Evolutionary conservation across 2,888 invertebrate species (phyloP).

Genomic region (Aporophyla nigra): DNA sequence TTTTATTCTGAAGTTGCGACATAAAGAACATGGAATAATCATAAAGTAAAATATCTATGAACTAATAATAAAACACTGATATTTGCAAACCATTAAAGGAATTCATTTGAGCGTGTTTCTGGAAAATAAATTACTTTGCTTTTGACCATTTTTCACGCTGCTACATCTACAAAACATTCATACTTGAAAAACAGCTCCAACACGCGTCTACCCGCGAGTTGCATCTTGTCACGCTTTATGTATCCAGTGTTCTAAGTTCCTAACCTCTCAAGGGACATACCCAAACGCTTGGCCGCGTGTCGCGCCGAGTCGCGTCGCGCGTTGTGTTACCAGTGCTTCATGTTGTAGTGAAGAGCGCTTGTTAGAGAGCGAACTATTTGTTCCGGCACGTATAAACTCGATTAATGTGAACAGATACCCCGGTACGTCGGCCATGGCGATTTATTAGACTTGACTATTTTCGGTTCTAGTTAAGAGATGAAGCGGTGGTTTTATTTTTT

Average conservation of each 20-base stretch:
- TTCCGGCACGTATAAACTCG: constrained; percentile 74
- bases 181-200: not conserved
- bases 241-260: constrained; percentile 6
- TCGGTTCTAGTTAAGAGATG: constrained; percentile 44
- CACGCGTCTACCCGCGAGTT: not conserved
- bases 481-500: constrained; percentile 11
- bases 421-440: constrained; percentile 71
- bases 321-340: constrained; percentile 38
- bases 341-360: constrained; percentile 65
- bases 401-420: constrained; percentile 77
- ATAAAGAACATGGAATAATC: too few species aligned
- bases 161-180: not conserved
- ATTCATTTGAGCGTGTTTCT: too few species aligned
- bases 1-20: too few species aligned
- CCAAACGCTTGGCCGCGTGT: constrained; percentile 6
- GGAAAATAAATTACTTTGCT: too few species aligned
- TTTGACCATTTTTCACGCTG: too few species aligned
- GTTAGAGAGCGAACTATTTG: constrained; percentile 75
- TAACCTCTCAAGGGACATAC: not conserved
- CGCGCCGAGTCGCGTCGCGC: constrained; percentile 38
- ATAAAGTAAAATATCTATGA: too few species aligned
- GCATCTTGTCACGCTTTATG: not conserved
- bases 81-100: too few species aligned
- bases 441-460: constrained; percentile 69
- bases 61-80: too few species aligned